These are phyloP conservation scores for Lasioglossum vierecki DNA, from an alignment of 2,888 invertebrate species.

Conservation along the genomic window DNA sequence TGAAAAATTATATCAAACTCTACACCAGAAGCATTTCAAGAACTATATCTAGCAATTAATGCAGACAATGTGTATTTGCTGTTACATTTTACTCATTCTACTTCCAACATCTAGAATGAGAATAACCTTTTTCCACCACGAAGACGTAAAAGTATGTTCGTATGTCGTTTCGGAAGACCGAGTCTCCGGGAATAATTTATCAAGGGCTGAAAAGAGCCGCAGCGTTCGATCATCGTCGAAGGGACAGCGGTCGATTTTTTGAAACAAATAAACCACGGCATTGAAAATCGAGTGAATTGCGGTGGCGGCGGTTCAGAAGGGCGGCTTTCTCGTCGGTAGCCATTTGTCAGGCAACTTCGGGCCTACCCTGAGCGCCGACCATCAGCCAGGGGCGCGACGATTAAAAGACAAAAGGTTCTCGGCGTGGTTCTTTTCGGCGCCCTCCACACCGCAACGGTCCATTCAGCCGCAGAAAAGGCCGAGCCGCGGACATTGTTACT, in stretches of 20 bases:
- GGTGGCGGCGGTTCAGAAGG: conserved; percentile 15
- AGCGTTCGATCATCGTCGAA: conserved; percentile 21
- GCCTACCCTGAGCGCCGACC: conserved; percentile 54
- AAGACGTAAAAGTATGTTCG: background rate
- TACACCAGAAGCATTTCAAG: too few species aligned
- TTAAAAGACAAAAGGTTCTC: conserved; percentile 76
- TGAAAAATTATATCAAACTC: too few species aligned
- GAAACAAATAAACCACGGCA: conserved; percentile 50
- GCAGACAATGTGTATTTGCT: too few species aligned
- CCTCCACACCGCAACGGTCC: conserved; percentile 23
- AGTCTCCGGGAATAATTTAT: conserved; percentile 29
- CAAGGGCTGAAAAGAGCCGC: conserved; percentile 6
- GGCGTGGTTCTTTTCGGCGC: conserved; percentile 64
- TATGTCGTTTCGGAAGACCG: background rate
- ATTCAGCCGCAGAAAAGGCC: conserved; percentile 69
- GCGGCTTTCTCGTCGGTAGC: conserved; percentile 35
- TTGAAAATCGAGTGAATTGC: conserved; percentile 45
- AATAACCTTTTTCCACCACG: background rate
- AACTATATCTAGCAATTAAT: too few species aligned
- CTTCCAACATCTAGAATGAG: background rate
- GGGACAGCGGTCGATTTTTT: conserved; percentile 42
- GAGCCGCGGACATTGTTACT: conserved; percentile 64
- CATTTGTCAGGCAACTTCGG: conserved; percentile 58
- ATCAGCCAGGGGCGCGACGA: conserved; percentile 61
- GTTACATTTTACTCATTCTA: too few species aligned